Conservation (phyloP, 2,797 vertebrate genomes). For the Galagoides demidoff region DNA sequence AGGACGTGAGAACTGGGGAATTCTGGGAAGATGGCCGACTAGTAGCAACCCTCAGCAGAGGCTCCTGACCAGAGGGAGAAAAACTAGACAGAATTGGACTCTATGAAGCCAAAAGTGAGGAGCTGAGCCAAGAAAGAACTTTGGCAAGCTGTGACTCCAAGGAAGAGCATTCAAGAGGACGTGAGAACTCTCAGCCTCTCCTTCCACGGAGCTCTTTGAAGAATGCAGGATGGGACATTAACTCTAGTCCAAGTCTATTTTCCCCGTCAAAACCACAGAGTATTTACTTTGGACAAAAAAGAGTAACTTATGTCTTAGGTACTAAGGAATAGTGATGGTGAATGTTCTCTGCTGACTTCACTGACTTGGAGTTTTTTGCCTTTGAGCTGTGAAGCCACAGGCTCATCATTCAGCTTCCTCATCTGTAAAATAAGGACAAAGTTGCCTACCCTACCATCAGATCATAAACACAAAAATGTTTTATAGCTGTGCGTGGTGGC, state of each 20-base stretch:
- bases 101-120: too few species aligned
- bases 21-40: too few species aligned
- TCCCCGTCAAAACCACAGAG: not conserved
- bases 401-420: not conserved
- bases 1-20: too few species aligned
- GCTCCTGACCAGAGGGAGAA: too few species aligned
- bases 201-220: not conserved
- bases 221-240: not conserved
- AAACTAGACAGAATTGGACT: too few species aligned
- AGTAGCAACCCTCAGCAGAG: too few species aligned
- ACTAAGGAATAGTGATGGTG: not conserved
- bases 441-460: not conserved
- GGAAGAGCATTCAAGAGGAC: too few species aligned
- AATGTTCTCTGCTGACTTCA: not conserved
- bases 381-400: not conserved
- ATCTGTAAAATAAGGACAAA: not conserved
- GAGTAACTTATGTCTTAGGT: not conserved
- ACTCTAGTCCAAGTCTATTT: not conserved
- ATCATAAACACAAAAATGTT: not conserved
- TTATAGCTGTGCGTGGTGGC: not conserved
- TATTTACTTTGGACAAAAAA: not conserved
- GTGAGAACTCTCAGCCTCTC: not conserved
- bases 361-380: not conserved
- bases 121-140: too few species aligned
- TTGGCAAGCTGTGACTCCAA: too few species aligned